Percentiles rank a stretch among this genome's conserved stretches.
Evolutionary conservation across 2,113 vertebrate genomes (phyloP).

Genomic region (chimpanzee (Pan troglodytes)): NHGRI_mPanTro3-v2.1_pri NC_072416.2:73968501-73969000

Average conservation of each 20-base stretch:
- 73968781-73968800: slow-evolving; percentile 6
- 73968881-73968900: background rate
- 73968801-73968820: slow-evolving; percentile 4
- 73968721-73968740: background rate
- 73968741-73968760: slow-evolving; percentile 20
- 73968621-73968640: background rate
- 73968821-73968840: slow-evolving; percentile 36
- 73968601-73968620: background rate
- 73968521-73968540: background rate
- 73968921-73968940: background rate
- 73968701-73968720: background rate
- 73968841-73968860: background rate
- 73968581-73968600: background rate
- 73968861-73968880: background rate
- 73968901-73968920: background rate
- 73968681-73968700: background rate
- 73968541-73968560: background rate
- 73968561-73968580: background rate
- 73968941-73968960: slow-evolving; percentile 2
- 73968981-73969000: background rate
- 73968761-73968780: slow-evolving; percentile 1
- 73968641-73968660: background rate
- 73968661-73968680: background rate
- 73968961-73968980: background rate
- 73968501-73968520: background rate